Conservation (phyloP, 2,113 vertebrate genomes). For the Clarias gariepinus region DNA sequence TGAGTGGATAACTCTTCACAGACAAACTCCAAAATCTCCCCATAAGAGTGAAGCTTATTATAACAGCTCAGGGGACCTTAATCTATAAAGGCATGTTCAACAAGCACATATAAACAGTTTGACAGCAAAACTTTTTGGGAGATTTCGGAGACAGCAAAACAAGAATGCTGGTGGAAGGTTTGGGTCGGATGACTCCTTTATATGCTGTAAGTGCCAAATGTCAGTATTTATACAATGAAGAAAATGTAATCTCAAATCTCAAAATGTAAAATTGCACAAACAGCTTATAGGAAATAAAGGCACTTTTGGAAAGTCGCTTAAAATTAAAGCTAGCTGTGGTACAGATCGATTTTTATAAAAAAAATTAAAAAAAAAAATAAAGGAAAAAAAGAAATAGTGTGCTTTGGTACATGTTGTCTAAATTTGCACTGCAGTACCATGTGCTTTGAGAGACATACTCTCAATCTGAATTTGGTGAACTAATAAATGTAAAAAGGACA, state of each 20-base stretch:
- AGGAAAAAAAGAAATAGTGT: too few species aligned
- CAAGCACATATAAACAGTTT: not conserved
- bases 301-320: not conserved
- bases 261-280: too few species aligned
- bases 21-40: not conserved
- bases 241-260: too few species aligned
- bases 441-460: too few species aligned
- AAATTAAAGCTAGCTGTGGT: not conserved
- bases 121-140: too few species aligned
- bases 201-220: too few species aligned
- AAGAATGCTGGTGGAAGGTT: too few species aligned
- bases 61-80: not conserved
- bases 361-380: not conserved
- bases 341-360: not conserved
- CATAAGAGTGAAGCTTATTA: not conserved
- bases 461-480: slow-evolving; percentile 12
- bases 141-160: too few species aligned
- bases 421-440: slow-evolving; percentile 38
- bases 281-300: not conserved
- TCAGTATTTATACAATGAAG: too few species aligned
- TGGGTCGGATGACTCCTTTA: too few species aligned
- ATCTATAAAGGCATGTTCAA: not conserved
- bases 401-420: slow-evolving; percentile 27
- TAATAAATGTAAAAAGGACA: slow-evolving; percentile 1
- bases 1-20: not conserved